These are phyloP conservation scores for Hystrix cristata DNA, from an alignment of 2,113 vertebrate species.

Conservation along the genomic window DNA sequence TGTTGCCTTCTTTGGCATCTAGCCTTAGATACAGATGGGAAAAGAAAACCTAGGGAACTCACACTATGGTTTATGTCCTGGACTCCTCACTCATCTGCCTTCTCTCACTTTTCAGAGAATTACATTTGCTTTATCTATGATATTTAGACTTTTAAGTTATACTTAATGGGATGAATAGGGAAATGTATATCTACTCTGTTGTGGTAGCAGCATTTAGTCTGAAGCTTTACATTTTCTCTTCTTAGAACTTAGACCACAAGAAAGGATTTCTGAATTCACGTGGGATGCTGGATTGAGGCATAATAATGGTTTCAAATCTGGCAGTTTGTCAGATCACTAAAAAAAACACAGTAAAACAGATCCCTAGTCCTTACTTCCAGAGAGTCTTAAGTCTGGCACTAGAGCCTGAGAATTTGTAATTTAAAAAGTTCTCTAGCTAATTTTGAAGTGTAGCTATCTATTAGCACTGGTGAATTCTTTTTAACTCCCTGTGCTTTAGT, in stretches of 20 bases:
- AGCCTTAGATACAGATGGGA: not conserved
- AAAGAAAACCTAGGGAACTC: not conserved
- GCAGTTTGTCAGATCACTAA: not conserved
- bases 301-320: not conserved
- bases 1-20: not conserved
- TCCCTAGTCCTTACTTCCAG: not conserved
- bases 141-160: not conserved
- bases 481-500: not conserved
- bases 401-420: not conserved
- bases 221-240: not conserved
- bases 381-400: constrained; percentile 18
- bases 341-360: constrained; percentile 19
- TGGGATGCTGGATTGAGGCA: not conserved
- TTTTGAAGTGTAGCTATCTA: not conserved
- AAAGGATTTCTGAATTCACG: constrained; percentile 39
- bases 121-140: not conserved
- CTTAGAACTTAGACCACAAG: not conserved
- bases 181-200: not conserved
- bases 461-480: constrained; percentile 5
- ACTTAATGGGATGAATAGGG: not conserved
- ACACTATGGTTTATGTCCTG: not conserved
- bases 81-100: not conserved
- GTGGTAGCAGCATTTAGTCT: not conserved
- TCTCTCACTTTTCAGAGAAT: not conserved
- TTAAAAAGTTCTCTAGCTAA: constrained; percentile 9